A percentile compares a stretch with the other conserved stretches of the same genome.
Conservation (phyloP, 2,888 invertebrate genomes). For the Melikaiella ostensackeni region DNA sequence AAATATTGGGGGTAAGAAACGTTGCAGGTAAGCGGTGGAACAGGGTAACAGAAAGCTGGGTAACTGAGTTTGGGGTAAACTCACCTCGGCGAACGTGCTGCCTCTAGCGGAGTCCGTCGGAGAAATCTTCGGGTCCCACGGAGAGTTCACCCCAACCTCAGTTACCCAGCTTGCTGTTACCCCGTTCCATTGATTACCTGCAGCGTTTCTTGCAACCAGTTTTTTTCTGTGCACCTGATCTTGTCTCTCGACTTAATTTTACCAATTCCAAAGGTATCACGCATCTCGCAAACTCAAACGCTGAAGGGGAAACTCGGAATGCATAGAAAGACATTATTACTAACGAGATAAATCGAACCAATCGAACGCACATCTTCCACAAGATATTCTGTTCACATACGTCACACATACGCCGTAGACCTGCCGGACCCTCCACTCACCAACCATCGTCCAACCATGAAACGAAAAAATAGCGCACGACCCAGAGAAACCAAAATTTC, state of each 20-base stretch:
- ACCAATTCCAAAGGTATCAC: constrained; percentile 37
- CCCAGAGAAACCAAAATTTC: constrained; percentile 49
- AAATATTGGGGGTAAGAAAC: too few relatives aligned
- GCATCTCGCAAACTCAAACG: constrained; percentile 50
- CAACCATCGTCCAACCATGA: constrained; percentile 65
- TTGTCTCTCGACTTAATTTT: constrained; percentile 19
- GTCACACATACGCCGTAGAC: constrained; percentile 74
- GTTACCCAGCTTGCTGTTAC: too few relatives aligned
- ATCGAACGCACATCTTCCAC: constrained; percentile 55
- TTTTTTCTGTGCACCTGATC: too few relatives aligned
- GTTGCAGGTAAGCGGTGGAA: too few relatives aligned
- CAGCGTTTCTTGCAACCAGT: too few relatives aligned
- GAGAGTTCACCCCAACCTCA: too few relatives aligned
- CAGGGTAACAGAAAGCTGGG: too few relatives aligned
- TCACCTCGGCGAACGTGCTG: too few relatives aligned
- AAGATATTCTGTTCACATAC: constrained; percentile 59
- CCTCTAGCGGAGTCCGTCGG: too few relatives aligned
- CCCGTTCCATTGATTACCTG: too few relatives aligned
- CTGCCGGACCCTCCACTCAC: constrained; percentile 70
- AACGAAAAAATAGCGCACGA: constrained; percentile 54
- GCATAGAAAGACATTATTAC: constrained; percentile 42
- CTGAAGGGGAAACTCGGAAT: constrained; percentile 35
- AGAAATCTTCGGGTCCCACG: too few relatives aligned
- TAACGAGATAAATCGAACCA: constrained; percentile 41
- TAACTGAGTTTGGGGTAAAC: too few relatives aligned